Percentiles rank a stretch among this genome's conserved stretches.
Evolutionary conservation across 2,113 vertebrate species (phyloP).

Genomic region (Nipponia nippon): DNA sequence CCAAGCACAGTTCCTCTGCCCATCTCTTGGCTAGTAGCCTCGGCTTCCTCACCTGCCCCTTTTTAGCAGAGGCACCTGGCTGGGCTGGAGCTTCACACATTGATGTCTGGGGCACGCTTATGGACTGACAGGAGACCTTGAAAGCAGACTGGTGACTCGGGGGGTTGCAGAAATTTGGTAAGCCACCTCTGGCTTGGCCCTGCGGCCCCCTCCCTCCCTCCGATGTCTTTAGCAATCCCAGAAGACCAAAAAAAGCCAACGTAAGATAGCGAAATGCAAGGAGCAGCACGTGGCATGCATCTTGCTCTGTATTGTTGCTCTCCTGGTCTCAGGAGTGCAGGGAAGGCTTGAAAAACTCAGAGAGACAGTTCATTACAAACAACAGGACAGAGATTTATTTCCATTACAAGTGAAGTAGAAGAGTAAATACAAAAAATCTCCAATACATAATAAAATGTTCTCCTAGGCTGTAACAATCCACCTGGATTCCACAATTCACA

Average conservation of each 20-base stretch:
- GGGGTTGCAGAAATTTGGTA: neutral
- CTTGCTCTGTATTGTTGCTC: neutral
- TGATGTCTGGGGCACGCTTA: no score
- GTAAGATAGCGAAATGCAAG: neutral
- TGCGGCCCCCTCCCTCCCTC: rapidly evolving
- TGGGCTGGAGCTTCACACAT: neutral
- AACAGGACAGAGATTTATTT: conserved; percentile 41
- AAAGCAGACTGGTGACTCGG: neutral
- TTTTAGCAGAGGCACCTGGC: neutral
- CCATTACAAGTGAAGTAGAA: neutral
- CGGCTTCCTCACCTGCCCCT: neutral
- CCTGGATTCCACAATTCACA: no score
- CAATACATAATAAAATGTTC: neutral
- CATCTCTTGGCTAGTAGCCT: neutral
- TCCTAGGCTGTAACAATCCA: neutral
- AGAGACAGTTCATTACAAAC: neutral
- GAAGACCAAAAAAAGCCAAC: neutral
- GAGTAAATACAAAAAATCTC: conserved; percentile 13
- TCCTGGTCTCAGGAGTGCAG: neutral
- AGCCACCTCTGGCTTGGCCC: neutral
- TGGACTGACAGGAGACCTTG: neutral
- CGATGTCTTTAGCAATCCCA: neutral
- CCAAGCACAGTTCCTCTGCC: neutral
- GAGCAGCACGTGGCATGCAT: rapidly evolving
- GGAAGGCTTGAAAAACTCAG: neutral